Base-by-base conservation (phyloP, 2,113 vertebrate genomes). In the Chroicocephalus ridibundus region DNA sequence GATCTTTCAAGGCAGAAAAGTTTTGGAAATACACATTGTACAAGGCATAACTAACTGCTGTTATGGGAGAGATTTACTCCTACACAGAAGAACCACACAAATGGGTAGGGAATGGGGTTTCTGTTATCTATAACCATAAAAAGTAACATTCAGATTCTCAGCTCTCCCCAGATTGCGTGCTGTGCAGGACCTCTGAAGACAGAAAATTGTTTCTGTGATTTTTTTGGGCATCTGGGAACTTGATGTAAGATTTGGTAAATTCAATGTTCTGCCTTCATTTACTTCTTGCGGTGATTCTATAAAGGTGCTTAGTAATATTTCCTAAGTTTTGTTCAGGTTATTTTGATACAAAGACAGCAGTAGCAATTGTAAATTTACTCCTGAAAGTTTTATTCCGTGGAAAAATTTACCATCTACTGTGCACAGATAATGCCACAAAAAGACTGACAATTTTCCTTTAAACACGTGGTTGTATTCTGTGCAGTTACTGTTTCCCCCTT, bases 401-500 rank as follows among this genome's bases (percentile, higher is more conserved):
- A 57, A 64, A 26, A 78, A 70, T 4, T 61, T 70, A 2, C 16
- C 15, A 46, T 29, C 36, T 47, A 2, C 46, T 70, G 6, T 54
- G 46, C 20, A 31, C 10, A 64, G 7, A 21, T 70, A 88, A 69
- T 86, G 40, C 31, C 55, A 49, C 34, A 57, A 38, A 76, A 81
- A 32, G 51, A 16, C 11, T 22, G 34, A 11, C 5, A 19, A 7
- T 42, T 29, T 95, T 55, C 60, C 60, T 69, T 83, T 75, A 55
- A 40, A 40, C 40, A 1, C 0, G 0, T 34, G 11, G 4, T 20
- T 78, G 11, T 49, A 25, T 81, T 89, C 34, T 10, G 3, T 49
- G 25, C 64, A 81, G 11, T 74, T 88, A 8, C 49, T 40, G 9
- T 38, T 81, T 61, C 13, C 31, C 22, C 21, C 31, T 54, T 29